Base-by-base conservation (phyloP, 1,140 invertebrate species). In the Plodia interpunctella region DNA sequence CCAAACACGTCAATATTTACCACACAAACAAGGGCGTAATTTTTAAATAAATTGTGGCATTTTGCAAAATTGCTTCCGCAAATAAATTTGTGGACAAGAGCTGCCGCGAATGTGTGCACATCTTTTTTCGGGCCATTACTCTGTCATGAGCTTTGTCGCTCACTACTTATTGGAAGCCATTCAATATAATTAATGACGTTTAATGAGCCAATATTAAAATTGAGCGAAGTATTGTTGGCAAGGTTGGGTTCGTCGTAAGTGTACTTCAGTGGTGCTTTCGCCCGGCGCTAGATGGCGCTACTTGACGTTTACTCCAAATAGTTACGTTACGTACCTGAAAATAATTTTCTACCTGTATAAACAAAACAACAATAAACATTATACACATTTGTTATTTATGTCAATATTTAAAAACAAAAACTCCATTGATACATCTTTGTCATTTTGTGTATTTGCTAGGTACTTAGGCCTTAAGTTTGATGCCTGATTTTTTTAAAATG, bases 31-130 rank as follows among this genome's bases (percentile, higher is more conserved):
- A 86, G 83, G 86, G 83, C 74, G 83, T 88, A 88, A 88, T 88
- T 88, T 88, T 88, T 88, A 87, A 88, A 88, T 88, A 88, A 88
- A 88, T 88, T 87, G 86, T 87, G 86, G 86, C 86, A 86, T 86
- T 87, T 88, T 72, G 86, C 83, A 74, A 87, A 88, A 87, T 88
- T 88, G 86, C 76, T 88, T 85, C 77, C 77, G 80, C 83, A 88
- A 88, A 88, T 87, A 88, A 75, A 79, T 83, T 74, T 83, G 81
- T 83, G 82, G 74, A 79, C 76, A 68, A 61, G 72, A 78, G 77
- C 72, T 64, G 69, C 70, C 69, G 70, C 65, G 70, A 76, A 76
- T 79, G 81, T 80, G 75, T 76, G 69, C 76, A 35, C 67, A 76
- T 78, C 76, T 83, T 85, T 88, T 83, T 82, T 80, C 76, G 59